Conservation (phyloP, 2,113 vertebrate genomes). For the Nannobrachium achirus region DNA sequence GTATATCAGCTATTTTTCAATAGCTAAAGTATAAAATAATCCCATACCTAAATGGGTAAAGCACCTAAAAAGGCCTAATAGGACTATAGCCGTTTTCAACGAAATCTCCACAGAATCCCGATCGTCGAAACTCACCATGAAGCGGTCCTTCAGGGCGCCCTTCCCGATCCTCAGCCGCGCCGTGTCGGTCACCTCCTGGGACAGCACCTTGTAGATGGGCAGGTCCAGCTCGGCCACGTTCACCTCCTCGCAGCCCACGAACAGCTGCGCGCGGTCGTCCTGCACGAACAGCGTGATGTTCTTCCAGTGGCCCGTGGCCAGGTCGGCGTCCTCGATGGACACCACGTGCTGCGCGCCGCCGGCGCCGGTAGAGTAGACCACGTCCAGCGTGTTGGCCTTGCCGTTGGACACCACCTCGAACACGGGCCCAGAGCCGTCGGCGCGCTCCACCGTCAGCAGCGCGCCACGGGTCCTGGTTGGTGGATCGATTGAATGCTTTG, state of each 20-base stretch:
- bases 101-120: too few species aligned
- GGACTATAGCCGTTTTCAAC: too few species aligned
- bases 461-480: conserved; percentile 88
- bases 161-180: conserved; percentile 89
- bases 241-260: conserved; percentile 94
- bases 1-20: too few species aligned
- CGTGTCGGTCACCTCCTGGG: conserved; percentile 82
- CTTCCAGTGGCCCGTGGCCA: conserved; percentile 93
- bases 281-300: conserved; percentile 96
- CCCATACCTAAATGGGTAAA: too few species aligned
- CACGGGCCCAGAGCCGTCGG: conserved; percentile 86
- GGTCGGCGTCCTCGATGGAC: conserved; percentile 88
- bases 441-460: conserved; percentile 87
- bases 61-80: too few species aligned
- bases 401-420: conserved; percentile 96
- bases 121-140: conserved; percentile 84
- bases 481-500: too few species aligned
- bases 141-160: conserved; percentile 88
- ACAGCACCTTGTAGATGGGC: conserved; percentile 89
- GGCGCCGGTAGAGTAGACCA: conserved; percentile 83
- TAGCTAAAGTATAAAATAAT: too few species aligned
- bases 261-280: conserved; percentile 92
- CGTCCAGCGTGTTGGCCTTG: conserved; percentile 89
- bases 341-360: conserved; percentile 84
- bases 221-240: conserved; percentile 88